phyloP scores from a whole-genome alignment of 2,797 vertebrate species.

The Astyanax mexicanus region DNA sequence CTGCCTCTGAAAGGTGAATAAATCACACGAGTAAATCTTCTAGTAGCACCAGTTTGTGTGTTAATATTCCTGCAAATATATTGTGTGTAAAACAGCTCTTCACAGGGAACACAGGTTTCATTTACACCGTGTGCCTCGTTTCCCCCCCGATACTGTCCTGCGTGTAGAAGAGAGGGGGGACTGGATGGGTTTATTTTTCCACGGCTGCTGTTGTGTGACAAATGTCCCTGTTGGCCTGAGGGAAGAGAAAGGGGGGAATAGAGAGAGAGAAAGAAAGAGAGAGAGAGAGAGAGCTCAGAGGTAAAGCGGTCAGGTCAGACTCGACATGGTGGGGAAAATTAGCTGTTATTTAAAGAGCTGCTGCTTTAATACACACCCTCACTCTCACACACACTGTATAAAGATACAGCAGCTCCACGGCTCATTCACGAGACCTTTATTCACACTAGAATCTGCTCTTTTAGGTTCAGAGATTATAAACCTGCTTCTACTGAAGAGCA shows the following conservation, averaged over 20 bases:
- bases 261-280: too few species aligned
- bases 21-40: constrained; percentile 7
- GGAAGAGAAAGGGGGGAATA: constrained; percentile 27
- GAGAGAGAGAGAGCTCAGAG: constrained; percentile 34
- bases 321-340: constrained; percentile 35
- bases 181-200: constrained; percentile 40
- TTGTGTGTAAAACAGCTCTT: constrained; percentile 44
- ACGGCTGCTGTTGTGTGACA: constrained; percentile 54
- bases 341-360: constrained; percentile 49
- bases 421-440: too few species aligned
- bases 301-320: constrained; percentile 37
- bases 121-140: constrained; percentile 16
- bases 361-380: constrained; percentile 1
- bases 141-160: background rate
- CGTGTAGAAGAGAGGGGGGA: background rate
- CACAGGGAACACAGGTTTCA: constrained; percentile 13
- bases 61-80: constrained; percentile 16
- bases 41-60: background rate
- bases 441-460: too few species aligned
- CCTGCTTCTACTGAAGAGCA: too few species aligned
- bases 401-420: too few species aligned
- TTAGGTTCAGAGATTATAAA: too few species aligned
- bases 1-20: background rate
- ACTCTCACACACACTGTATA: background rate
- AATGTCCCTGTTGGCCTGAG: constrained; percentile 59